These are phyloP conservation scores for Triplophysa tibetana DNA, from an alignment of 2,113 vertebrate species.

Conservation along the genomic window DNA sequence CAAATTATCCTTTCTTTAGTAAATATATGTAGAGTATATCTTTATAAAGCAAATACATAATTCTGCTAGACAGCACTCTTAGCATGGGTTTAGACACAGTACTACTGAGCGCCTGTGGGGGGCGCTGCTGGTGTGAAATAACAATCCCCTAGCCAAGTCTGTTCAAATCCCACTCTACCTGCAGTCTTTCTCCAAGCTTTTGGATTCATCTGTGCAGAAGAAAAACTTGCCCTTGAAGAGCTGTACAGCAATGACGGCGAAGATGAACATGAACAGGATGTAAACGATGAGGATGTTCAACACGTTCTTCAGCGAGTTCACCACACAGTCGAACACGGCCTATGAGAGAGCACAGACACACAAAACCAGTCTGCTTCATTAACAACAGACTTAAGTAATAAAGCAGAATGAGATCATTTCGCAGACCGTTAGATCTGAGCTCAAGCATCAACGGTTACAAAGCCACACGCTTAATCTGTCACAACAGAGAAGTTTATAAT, in stretches of 20 bases:
- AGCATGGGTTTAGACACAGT: too few species aligned
- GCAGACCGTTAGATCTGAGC: neutral
- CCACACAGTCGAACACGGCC: conserved; percentile 98
- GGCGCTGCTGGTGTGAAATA: conserved; percentile 2
- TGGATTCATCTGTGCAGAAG: conserved; percentile 95
- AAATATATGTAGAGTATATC: too few species aligned
- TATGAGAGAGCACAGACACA: conserved; percentile 59
- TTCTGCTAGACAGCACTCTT: too few species aligned
- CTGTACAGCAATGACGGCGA: conserved; percentile 95
- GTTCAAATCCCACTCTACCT: conserved; percentile 73
- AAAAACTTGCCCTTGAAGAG: conserved; percentile 98
- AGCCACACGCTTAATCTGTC: neutral
- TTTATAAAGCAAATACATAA: too few species aligned
- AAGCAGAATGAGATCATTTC: neutral
- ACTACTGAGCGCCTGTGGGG: neutral
- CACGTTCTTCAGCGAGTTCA: conserved; percentile 96
- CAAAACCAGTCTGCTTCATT: neutral
- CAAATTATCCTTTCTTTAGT: too few species aligned
- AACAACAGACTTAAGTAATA: neutral
- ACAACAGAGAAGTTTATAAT: neutral
- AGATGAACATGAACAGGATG: conserved; percentile 99
- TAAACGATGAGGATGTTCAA: conserved; percentile 97
- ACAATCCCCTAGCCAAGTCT: neutral
- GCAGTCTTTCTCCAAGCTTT: conserved; percentile 93
- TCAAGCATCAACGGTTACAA: neutral